Percentiles rank a stretch among this genome's conserved stretches.
Conservation (phyloP, 1,140 invertebrate species). For the Adoxophyes honmai region DNA sequence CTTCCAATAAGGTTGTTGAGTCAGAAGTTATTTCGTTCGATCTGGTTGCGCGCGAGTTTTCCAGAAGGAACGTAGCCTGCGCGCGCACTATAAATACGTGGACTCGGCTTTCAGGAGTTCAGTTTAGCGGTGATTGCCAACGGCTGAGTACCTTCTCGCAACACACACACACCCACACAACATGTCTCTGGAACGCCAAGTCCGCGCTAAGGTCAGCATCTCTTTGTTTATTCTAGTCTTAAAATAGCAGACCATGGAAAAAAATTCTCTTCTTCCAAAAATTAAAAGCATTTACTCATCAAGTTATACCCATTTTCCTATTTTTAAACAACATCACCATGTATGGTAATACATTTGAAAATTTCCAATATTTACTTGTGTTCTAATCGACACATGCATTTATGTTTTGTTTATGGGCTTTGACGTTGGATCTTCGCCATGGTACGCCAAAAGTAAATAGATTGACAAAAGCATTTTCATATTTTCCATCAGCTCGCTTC, state of each 20-base stretch:
- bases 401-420: too few species aligned
- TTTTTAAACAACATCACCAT: too few species aligned
- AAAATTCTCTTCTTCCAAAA: too few species aligned
- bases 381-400: too few species aligned
- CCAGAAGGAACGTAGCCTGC: conserved; percentile 65
- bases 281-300: too few species aligned
- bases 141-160: conserved; percentile 43
- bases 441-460: too few species aligned
- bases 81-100: conserved; percentile 70
- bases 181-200: conserved; percentile 90
- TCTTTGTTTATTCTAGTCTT: not conserved
- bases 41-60: conserved; percentile 55
- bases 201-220: conserved; percentile 84
- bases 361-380: too few species aligned
- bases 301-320: too few species aligned
- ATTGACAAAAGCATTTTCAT: too few species aligned
- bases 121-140: conserved; percentile 61
- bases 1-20: conserved; percentile 57
- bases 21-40: conserved; percentile 64
- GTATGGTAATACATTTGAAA: too few species aligned
- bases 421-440: too few species aligned
- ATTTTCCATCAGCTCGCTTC: conserved; percentile 83
- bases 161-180: conserved; percentile 67
- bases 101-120: conserved; percentile 64
- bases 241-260: too few species aligned